Evolutionary conservation across 2,888 invertebrate species (phyloP).

Genomic region (Epinotia demarniana): DNA sequence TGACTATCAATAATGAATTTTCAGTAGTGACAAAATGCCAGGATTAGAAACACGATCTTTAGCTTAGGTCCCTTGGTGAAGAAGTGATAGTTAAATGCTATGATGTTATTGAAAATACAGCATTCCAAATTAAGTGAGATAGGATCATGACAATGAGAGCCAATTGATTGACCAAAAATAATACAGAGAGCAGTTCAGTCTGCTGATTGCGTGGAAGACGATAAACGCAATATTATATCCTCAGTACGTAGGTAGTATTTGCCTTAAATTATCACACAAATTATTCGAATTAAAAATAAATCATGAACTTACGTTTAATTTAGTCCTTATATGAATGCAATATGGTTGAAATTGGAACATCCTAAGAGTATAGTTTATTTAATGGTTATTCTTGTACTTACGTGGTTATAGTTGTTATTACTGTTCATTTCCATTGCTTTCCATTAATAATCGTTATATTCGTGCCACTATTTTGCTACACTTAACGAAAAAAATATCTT

Average conservation of each 20-base stretch:
- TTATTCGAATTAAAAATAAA: neutral
- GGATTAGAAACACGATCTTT: neutral
- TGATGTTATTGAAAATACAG: constrained; percentile 10
- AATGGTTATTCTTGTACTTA: constrained; percentile 37
- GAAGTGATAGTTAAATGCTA: constrained; percentile 13
- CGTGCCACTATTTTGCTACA: neutral
- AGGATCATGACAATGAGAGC: constrained; percentile 4
- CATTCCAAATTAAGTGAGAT: constrained; percentile 29
- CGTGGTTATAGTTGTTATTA: constrained; percentile 5
- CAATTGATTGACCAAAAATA: neutral
- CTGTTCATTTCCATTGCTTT: constrained; percentile 10
- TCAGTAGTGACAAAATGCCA: neutral
- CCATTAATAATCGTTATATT: neutral
- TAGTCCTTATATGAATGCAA: neutral
- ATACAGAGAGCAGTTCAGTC: too few relatives aligned
- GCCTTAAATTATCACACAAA: constrained; percentile 1
- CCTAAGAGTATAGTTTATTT: neutral
- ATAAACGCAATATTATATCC: neutral
- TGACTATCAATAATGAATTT: neutral
- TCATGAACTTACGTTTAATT: neutral
- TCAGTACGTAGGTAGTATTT: neutral
- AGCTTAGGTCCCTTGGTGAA: constrained; percentile 3
- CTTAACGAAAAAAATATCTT: neutral
- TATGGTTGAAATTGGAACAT: neutral
- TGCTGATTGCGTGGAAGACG: neutral